Evolutionary conservation across 2,797 vertebrate species (phyloP).

Genomic region (Delichon dasypus): DNA sequence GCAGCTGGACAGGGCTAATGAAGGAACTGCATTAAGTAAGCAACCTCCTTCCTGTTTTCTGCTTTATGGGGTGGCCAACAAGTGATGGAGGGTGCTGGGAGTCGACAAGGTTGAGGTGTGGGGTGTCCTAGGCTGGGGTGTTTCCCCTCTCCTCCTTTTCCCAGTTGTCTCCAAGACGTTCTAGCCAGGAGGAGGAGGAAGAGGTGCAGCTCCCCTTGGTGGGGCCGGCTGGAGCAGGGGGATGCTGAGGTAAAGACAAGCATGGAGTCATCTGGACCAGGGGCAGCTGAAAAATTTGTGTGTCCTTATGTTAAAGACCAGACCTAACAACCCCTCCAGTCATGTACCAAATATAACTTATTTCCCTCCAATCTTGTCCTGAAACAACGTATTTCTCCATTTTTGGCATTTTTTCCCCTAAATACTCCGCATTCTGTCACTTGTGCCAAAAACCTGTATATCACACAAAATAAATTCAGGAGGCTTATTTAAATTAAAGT

Average conservation of each 20-base stretch:
- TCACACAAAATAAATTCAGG: background rate
- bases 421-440: fast-evolving
- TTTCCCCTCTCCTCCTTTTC: background rate
- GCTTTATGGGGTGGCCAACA: background rate
- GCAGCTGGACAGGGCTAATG: background rate
- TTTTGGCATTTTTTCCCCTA: background rate
- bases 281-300: background rate
- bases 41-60: background rate
- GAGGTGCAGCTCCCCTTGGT: background rate
- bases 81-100: background rate
- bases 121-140: too few relatives aligned
- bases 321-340: fast-evolving
- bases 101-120: fast-evolving
- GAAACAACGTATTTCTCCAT: background rate
- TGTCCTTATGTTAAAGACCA: background rate
- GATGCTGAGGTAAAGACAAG: fast-evolving
- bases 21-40: background rate
- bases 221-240: fast-evolving
- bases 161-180: background rate
- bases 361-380: background rate
- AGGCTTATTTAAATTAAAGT: background rate
- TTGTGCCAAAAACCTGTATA: background rate
- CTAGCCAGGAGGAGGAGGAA: background rate
- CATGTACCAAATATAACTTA: background rate
- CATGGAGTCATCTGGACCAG: too few relatives aligned